Evolutionary conservation across 2,797 vertebrate species (phyloP).

Genomic region (Anguilla pacifica): DNA sequence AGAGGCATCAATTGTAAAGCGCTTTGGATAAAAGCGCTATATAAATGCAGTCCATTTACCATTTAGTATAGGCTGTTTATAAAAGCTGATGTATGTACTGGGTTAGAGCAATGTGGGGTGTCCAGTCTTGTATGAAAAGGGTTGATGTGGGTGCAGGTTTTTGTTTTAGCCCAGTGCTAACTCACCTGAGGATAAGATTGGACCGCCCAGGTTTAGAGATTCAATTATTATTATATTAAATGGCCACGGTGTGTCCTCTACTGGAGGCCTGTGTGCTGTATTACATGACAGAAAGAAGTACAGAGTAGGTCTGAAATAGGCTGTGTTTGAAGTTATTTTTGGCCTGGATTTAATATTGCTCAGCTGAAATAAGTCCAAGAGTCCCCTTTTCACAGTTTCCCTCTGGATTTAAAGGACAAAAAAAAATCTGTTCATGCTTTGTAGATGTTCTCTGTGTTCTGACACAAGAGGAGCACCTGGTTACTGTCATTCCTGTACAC

Average conservation of each 20-base stretch:
- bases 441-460: slow-evolving; percentile 16
- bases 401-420: slow-evolving; percentile 23
- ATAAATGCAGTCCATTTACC: too few species aligned
- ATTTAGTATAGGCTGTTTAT: too few species aligned
- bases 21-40: too few species aligned
- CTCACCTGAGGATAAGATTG: background rate
- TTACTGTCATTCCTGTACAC: background rate
- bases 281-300: slow-evolving; percentile 20
- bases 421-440: slow-evolving; percentile 11
- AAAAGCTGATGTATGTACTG: background rate
- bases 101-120: background rate
- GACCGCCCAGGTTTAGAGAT: background rate
- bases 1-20: too few species aligned
- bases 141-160: too few species aligned
- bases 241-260: background rate
- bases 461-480: background rate
- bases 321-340: slow-evolving; percentile 37
- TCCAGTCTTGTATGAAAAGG: too few species aligned
- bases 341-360: slow-evolving; percentile 29
- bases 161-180: too few species aligned
- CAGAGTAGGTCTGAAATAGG: slow-evolving; percentile 32
- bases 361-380: slow-evolving; percentile 33
- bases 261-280: slow-evolving; percentile 7
- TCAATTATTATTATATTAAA: background rate
- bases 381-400: slow-evolving; percentile 26